These are phyloP conservation scores for Parazoanthus swiftii DNA, from an alignment of 92 coral and sea anemone species.

Conservation along the genomic window DNA sequence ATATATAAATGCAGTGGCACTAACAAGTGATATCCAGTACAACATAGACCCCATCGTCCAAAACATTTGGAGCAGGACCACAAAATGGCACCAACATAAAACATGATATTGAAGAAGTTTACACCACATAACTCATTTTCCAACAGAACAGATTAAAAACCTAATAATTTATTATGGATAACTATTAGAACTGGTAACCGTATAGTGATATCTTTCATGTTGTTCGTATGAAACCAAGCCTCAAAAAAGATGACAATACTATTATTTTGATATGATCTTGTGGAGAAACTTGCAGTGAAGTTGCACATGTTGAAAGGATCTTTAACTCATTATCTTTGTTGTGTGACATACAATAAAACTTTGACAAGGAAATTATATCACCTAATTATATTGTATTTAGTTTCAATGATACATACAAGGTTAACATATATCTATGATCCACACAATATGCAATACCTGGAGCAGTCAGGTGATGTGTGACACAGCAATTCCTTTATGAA, in stretches of 20 bases:
- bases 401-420: no score
- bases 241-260: neutral
- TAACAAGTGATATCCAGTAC: neutral
- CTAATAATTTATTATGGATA: no score
- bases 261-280: no score
- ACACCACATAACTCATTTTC: neutral
- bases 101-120: neutral
- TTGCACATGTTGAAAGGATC: neutral
- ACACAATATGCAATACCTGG: no score
- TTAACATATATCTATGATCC: neutral
- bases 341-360: neutral
- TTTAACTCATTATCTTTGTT: neutral
- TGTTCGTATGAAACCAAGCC: neutral
- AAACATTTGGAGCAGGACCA: neutral
- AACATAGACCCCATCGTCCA: no score
- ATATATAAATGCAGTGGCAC: neutral
- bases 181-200: neutral
- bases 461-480: no score
- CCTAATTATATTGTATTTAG: neutral
- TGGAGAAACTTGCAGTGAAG: neutral
- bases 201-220: neutral
- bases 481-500: no score
- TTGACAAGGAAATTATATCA: neutral
- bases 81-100: neutral
- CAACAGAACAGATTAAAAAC: no score